These are phyloP conservation scores for Amphipyra tragopoginis DNA, from an alignment of 2,888 invertebrate genomes.

Conservation along the genomic window DNA sequence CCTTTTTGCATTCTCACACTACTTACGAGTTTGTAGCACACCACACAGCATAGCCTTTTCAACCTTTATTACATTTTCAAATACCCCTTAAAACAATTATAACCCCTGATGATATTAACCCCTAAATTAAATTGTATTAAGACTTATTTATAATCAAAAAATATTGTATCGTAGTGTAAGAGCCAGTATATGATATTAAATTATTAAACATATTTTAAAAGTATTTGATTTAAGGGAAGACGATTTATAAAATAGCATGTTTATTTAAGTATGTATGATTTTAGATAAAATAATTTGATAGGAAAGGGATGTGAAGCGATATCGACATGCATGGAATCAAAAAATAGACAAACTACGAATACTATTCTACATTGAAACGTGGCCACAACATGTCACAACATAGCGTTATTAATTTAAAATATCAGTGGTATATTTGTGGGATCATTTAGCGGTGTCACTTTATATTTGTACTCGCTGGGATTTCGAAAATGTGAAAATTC, in stretches of 20 bases:
- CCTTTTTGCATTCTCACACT: slow-evolving; percentile 41
- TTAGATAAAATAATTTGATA: slow-evolving; percentile 40
- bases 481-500: slow-evolving; percentile 25
- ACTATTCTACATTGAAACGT: slow-evolving; percentile 30
- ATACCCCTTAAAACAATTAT: not conserved
- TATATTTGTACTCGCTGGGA: slow-evolving; percentile 12
- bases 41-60: slow-evolving; percentile 5
- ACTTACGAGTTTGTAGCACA: slow-evolving; percentile 11
- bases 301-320: slow-evolving; percentile 43
- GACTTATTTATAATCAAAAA: not conserved
- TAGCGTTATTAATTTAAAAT: slow-evolving; percentile 18
- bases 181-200: not conserved
- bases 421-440: slow-evolving; percentile 14
- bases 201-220: slow-evolving; percentile 21
- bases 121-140: too few species aligned
- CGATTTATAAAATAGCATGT: slow-evolving; percentile 20
- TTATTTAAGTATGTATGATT: slow-evolving; percentile 37
- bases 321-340: slow-evolving; percentile 62
- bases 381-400: slow-evolving; percentile 36
- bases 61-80: not conserved
- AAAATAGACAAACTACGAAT: slow-evolving; percentile 44
- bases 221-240: slow-evolving; percentile 32
- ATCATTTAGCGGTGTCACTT: slow-evolving; percentile 12
- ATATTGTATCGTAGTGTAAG: slow-evolving; percentile 6
- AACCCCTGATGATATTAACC: too few species aligned